Conservation (phyloP, 2,113 vertebrate genomes). For the human (Homo sapiens) region DNA sequence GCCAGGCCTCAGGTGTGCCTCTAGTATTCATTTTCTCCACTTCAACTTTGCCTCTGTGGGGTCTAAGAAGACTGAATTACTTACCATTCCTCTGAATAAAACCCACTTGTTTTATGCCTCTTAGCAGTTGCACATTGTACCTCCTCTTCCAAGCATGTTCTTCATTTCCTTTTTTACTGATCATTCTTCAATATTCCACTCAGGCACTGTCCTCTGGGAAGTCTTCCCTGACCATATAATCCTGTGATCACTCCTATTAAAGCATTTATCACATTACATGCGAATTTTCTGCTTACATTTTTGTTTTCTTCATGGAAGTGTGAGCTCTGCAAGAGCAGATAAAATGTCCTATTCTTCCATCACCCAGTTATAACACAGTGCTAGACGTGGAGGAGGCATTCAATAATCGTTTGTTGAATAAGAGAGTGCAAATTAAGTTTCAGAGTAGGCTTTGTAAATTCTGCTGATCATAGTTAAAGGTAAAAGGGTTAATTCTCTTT, state of each 20-base stretch:
- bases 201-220: background rate
- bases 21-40: background rate
- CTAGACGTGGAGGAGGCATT: background rate
- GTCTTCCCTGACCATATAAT: background rate
- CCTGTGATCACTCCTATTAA: background rate
- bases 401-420: background rate
- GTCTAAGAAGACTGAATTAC: background rate
- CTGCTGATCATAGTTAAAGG: background rate
- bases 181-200: background rate
- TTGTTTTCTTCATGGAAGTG: background rate
- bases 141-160: background rate
- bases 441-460: background rate
- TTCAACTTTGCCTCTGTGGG: background rate
- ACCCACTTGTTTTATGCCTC: background rate
- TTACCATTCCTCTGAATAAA: background rate
- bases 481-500: background rate
- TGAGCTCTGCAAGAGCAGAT: background rate
- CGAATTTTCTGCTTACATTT: background rate
- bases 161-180: background rate
- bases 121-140: background rate
- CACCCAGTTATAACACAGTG: background rate
- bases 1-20: background rate
- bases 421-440: background rate
- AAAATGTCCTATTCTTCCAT: background rate
- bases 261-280: background rate